Base-by-base conservation (phyloP, 2,888 invertebrate genomes). In the Parthenolecanium corni region DNA sequence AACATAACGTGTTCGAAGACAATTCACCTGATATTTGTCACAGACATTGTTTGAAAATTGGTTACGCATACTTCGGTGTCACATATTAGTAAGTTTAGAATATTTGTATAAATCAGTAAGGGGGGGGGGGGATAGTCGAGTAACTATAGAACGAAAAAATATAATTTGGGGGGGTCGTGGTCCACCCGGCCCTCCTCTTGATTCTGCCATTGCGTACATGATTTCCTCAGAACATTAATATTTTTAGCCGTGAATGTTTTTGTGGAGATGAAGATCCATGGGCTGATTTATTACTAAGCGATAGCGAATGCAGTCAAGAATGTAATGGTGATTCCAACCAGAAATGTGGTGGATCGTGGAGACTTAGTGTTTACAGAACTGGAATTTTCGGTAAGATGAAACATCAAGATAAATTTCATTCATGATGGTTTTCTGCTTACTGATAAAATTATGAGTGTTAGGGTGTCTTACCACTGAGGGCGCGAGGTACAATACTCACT, bases 341-440 rank as follows among this genome's bases (percentile, higher is more conserved):
- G 53, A 66, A 54, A 47, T 69, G 69, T 57, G 69, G 69, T 5
- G 69, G 69, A 18, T 62, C 64, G 9, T 68, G 68, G 68, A 65
- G 68, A 36, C 64, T 68, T 31, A 65, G 67, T 31, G 65, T 68
- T 21, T 68, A 68, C 63, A 62, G 62, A n/a, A 68, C 68, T 57
- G 69, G 67, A 61, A 31, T 66, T 25, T 14, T 25, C 2, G 65
- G 66, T 66, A 53, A 2, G 46, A n/a, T n/a, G n/a, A n/a, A n/a
- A n/a, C n/a, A n/a, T n/a, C n/a, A n/a, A n/a, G n/a, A n/a, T n/a
- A n/a, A n/a, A n/a, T n/a, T n/a, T n/a, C n/a, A n/a, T n/a, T n/a
- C n/a, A n/a, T n/a, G n/a, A n/a, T n/a, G n/a, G n/a, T n/a, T n/a
- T n/a, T n/a, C n/a, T n/a, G n/a, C n/a, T n/a, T n/a, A n/a, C n/a